Evolutionary conservation across 2,888 invertebrate genomes (phyloP).

Genomic region (Colletes collaris): DNA sequence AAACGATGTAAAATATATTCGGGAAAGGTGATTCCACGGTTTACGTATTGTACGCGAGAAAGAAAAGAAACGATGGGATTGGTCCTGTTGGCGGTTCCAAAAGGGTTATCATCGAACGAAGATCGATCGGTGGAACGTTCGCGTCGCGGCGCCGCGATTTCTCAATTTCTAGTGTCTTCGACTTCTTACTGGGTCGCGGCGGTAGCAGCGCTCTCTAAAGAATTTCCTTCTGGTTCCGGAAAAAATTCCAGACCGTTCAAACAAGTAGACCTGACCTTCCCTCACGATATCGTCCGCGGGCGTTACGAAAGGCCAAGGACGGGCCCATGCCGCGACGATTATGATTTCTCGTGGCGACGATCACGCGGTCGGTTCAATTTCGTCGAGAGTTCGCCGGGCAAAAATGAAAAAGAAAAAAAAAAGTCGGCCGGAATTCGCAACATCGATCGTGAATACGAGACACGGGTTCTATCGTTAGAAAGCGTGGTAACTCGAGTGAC

Average conservation of each 20-base stretch:
- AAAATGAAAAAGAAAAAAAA: conserved; percentile 23
- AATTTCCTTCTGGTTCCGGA: conserved; percentile 33
- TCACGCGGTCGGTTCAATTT: conserved; percentile 7
- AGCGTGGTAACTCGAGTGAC: conserved; percentile 70
- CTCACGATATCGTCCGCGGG: conserved; percentile 29
- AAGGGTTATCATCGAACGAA: neutral
- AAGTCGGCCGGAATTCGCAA: conserved; percentile 53
- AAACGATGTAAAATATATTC: no score
- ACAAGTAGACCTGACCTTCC: conserved; percentile 62
- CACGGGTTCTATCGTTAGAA: conserved; percentile 69
- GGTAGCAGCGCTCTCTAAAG: conserved; percentile 25
- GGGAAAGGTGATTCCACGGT: no score
- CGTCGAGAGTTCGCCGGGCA: neutral
- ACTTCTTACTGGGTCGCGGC: conserved; percentile 49
- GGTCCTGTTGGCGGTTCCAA: no score
- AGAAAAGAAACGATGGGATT: no score
- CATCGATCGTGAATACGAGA: conserved; percentile 60
- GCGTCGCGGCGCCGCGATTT: conserved; percentile 5
- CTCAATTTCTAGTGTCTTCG: conserved; percentile 37
- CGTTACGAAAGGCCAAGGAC: conserved; percentile 55
- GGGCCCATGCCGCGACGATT: conserved; percentile 6
- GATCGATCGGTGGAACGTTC: neutral
- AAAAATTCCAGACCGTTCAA: conserved; percentile 37
- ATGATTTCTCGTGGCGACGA: conserved; percentile 1
- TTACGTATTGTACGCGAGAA: no score